Evolutionary conservation across 2,113 vertebrate species (phyloP).

Genomic region (Pipa parva): DNA sequence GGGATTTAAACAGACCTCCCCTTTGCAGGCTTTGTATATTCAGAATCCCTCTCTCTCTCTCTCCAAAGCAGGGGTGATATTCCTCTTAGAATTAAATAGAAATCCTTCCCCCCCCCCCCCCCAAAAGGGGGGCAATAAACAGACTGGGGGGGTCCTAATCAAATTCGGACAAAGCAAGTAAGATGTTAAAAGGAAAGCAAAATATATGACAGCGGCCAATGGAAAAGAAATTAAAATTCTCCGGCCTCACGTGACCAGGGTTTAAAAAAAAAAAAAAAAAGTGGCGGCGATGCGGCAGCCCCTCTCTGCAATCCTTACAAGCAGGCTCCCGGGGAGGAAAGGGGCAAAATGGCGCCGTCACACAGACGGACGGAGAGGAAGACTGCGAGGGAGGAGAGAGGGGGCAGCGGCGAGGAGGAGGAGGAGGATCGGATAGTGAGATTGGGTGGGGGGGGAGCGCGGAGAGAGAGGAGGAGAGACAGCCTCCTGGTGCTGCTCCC

Average conservation of each 20-base stretch:
- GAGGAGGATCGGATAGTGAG: slow-evolving; percentile 22
- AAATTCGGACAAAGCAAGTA: background rate
- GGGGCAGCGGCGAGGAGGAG: slow-evolving; percentile 5
- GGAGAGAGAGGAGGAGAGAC: slow-evolving; percentile 13
- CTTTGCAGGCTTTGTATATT: background rate
- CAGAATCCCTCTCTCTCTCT: background rate
- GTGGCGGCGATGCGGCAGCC: background rate
- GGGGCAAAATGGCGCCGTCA: slow-evolving; percentile 40
- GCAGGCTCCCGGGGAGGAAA: slow-evolving; percentile 19
- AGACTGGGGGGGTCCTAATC: background rate
- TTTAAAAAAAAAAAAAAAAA: no score
- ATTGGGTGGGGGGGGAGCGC: slow-evolving; percentile 8
- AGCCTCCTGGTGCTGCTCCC: slow-evolving; percentile 19
- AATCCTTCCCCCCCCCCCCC: background rate
- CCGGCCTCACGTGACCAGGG: background rate
- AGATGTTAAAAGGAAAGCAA: background rate
- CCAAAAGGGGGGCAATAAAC: slow-evolving; percentile 7
- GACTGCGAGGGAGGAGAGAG: slow-evolving; percentile 33
- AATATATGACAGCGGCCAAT: background rate
- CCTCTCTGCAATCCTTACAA: slow-evolving; percentile 3
- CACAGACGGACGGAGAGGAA: slow-evolving; percentile 40
- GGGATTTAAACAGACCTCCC: background rate
- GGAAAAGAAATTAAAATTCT: background rate
- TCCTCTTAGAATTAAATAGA: slow-evolving; percentile 1
- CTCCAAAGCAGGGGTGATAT: background rate